Percentiles rank a stretch among this genome's conserved stretches.
phyloP scores from a whole-genome alignment of 1,140 invertebrate species.

The Lethocerus indicus region DNA sequence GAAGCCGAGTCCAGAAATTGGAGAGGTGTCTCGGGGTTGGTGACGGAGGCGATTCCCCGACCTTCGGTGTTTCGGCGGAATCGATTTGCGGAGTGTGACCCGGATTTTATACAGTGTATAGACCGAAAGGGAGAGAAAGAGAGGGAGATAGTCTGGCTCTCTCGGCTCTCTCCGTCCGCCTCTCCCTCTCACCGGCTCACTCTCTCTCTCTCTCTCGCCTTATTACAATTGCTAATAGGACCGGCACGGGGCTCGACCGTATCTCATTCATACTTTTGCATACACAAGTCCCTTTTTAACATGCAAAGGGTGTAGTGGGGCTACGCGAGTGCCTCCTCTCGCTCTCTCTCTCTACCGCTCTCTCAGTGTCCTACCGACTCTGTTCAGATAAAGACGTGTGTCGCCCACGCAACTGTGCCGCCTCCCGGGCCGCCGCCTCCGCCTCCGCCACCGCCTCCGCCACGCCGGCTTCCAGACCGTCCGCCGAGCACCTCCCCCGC shows the following conservation, averaged over 20 bases:
- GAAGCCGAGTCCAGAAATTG: too few relatives aligned
- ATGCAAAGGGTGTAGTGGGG: constrained; percentile 20
- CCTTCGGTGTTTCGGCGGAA: too few relatives aligned
- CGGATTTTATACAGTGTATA: constrained; percentile 16
- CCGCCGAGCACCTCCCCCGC: neutral
- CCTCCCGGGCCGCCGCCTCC: neutral
- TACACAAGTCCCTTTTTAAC: constrained; percentile 22
- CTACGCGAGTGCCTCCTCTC: constrained; percentile 3
- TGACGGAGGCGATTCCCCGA: neutral
- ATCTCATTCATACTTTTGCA: constrained; percentile 22
- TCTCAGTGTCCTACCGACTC: constrained; percentile 12
- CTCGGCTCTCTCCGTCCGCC: too few relatives aligned
- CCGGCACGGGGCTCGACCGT: constrained; percentile 8
- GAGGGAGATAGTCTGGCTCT: too few relatives aligned
- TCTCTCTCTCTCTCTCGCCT: constrained; percentile 17
- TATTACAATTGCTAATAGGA: constrained; percentile 21
- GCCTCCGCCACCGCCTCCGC: too few relatives aligned
- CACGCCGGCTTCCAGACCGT: neutral
- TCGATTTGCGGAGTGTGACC: constrained; percentile 15
- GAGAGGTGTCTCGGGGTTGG: too few relatives aligned
- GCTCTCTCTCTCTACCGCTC: too few relatives aligned
- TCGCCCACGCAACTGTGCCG: too few relatives aligned
- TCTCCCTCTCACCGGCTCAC: constrained; percentile 5
- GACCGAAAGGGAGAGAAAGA: neutral
- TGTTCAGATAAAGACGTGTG: constrained; percentile 8